phyloP scores from a whole-genome alignment of 2,888 invertebrate species.

The Heliothis peltigera region DNA sequence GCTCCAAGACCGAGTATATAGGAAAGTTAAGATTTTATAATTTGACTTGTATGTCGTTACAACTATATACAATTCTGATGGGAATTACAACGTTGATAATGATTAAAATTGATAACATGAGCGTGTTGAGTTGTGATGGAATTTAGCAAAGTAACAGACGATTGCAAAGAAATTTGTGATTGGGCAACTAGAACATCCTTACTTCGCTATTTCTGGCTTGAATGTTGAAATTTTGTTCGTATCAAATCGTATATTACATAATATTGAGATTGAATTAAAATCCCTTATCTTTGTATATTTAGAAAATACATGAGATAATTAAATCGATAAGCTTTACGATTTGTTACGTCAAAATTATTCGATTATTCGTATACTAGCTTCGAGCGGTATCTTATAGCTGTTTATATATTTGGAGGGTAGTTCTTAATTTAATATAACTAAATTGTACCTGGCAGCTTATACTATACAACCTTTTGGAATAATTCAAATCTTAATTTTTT shows the following conservation, averaged over 20 bases:
- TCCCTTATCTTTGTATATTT: not conserved
- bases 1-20: too few species aligned
- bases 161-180: too few species aligned
- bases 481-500: not conserved
- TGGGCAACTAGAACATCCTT: too few species aligned
- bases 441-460: constrained; percentile 43
- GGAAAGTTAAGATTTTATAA: too few species aligned
- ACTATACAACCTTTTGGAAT: constrained; percentile 45
- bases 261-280: too few species aligned
- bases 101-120: too few species aligned
- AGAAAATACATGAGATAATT: not conserved
- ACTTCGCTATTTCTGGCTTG: too few species aligned
- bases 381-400: constrained; percentile 14
- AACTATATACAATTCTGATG: too few species aligned
- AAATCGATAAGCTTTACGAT: not conserved
- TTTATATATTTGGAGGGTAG: not conserved
- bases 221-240: not conserved
- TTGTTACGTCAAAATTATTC: constrained; percentile 2
- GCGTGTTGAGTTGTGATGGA: too few species aligned
- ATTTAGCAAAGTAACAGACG: too few species aligned
- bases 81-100: too few species aligned
- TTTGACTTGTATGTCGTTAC: too few species aligned
- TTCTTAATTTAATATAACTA: constrained; percentile 31
- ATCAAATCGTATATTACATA: not conserved
- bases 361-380: not conserved